A percentile compares a stretch with the other conserved stretches of the same genome.
Evolutionary conservation across 2,888 invertebrate genomes (phyloP).

Genomic region (Drosophila nigricruria): DNA sequence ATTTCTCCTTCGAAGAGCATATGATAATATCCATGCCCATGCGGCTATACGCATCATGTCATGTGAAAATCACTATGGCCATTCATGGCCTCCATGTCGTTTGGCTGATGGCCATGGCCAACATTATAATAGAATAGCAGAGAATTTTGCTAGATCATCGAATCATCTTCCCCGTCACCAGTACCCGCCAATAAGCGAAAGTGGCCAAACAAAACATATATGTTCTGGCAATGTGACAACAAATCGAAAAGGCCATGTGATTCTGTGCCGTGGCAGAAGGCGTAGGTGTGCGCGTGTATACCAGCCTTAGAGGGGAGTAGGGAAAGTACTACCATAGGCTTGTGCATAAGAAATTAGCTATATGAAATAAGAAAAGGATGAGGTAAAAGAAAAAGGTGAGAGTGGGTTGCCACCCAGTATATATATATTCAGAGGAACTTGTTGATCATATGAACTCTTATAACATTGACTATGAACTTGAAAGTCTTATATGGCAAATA

Average conservation of each 20-base stretch:
- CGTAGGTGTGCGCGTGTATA: slow-evolving; percentile 70
- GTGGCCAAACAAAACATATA: slow-evolving; percentile 18
- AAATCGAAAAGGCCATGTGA: slow-evolving; percentile 49
- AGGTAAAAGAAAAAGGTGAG: not conserved
- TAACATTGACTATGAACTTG: not conserved
- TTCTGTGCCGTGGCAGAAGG: slow-evolving; percentile 20
- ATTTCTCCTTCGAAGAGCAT: slow-evolving; percentile 71
- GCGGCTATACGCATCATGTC: slow-evolving; percentile 61
- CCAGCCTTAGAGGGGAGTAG: not conserved
- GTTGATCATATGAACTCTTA: no score
- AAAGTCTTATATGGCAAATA: not conserved
- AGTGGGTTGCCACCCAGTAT: no score
- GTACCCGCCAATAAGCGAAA: slow-evolving; percentile 45
- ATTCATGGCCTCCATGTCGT: slow-evolving; percentile 59
- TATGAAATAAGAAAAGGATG: not conserved
- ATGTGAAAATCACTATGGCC: slow-evolving; percentile 57
- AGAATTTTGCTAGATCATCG: slow-evolving; percentile 31
- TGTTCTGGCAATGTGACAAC: slow-evolving; percentile 55
- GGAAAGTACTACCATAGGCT: no score
- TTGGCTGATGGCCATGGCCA: slow-evolving; percentile 60
- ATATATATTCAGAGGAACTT: no score
- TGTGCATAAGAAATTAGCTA: not conserved
- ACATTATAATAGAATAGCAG: slow-evolving; percentile 29
- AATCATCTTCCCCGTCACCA: slow-evolving; percentile 56
- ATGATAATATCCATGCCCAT: slow-evolving; percentile 50